Evolutionary conservation across 1,140 invertebrate genomes (phyloP).

Genomic region (Oscheius sp.): DNA sequence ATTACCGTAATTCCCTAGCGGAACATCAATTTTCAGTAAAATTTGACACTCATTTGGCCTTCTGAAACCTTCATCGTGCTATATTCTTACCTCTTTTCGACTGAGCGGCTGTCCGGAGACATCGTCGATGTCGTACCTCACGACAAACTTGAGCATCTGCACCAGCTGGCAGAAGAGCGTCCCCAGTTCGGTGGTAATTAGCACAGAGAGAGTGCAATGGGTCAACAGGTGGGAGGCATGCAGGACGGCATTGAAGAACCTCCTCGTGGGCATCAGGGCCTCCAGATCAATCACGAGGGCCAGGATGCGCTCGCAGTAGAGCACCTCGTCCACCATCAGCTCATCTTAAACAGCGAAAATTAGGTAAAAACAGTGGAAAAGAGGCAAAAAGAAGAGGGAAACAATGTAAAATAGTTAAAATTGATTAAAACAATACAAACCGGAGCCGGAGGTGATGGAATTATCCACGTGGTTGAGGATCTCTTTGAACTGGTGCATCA

Average conservation of each 20-base stretch:
- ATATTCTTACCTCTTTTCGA: slow-evolving; percentile 68
- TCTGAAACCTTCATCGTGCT: too few species aligned
- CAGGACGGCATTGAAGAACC: slow-evolving; percentile 93
- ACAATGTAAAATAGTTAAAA: neutral
- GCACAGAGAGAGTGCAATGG: slow-evolving; percentile 74
- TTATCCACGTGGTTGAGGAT: slow-evolving; percentile 73
- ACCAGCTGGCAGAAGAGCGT: slow-evolving; percentile 80
- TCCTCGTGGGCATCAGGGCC: slow-evolving; percentile 81
- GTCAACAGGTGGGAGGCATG: slow-evolving; percentile 92
- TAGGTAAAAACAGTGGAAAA: neutral
- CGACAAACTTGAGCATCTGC: slow-evolving; percentile 93
- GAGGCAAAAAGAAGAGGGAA: neutral
- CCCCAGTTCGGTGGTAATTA: slow-evolving; percentile 71
- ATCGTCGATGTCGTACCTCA: slow-evolving; percentile 95
- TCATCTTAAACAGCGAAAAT: neutral
- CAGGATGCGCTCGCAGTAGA: slow-evolving; percentile 90
- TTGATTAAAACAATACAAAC: slow-evolving; percentile 1
- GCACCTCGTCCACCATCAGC: slow-evolving; percentile 66
- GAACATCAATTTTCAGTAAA: too few species aligned
- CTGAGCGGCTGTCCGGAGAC: slow-evolving; percentile 88
- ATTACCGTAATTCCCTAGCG: too few species aligned
- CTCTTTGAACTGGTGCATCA: slow-evolving; percentile 86
- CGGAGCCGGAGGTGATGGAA: neutral
- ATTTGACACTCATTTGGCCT: too few species aligned
- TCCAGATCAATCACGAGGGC: slow-evolving; percentile 94